phyloP scores from a whole-genome alignment of 2,113 vertebrate species.

The Chlamydotis undulata region DNA sequence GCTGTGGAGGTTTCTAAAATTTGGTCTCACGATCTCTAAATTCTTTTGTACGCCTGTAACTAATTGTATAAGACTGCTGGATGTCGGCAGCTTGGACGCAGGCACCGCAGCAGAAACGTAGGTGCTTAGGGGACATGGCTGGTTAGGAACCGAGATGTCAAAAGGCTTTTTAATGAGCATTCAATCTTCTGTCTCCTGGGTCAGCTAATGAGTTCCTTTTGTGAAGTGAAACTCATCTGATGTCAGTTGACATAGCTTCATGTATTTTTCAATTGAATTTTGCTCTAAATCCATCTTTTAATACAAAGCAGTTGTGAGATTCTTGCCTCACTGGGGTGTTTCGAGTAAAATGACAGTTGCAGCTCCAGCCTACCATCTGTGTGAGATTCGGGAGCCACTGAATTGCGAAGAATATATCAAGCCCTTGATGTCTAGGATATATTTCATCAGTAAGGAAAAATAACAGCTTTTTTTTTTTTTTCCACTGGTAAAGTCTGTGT shows the following conservation, averaged over 20 bases:
- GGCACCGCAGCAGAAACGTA: neutral
- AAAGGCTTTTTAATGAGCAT: neutral
- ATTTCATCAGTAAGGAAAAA: neutral
- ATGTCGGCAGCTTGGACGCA: neutral
- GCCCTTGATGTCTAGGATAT: neutral
- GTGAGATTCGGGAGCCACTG: neutral
- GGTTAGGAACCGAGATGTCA: neutral
- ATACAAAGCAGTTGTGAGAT: neutral
- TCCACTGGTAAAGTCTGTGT: neutral
- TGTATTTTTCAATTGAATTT: slow-evolving; percentile 21
- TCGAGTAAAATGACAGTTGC: neutral
- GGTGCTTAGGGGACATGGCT: neutral
- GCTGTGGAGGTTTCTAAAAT: neutral
- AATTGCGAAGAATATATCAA: neutral
- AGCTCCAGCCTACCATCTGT: neutral
- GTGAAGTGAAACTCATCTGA: neutral
- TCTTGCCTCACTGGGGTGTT: neutral
- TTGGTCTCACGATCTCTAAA: neutral
- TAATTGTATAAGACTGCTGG: neutral
- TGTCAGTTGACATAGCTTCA: neutral
- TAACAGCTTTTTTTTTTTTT: neutral
- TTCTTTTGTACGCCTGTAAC: neutral
- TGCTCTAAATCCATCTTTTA: slow-evolving; percentile 9
- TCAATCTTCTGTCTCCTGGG: neutral
- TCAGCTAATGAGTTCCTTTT: neutral